Evolutionary conservation across 2,888 invertebrate species (phyloP), one percentile per base, ranked within the genome.

Genomic region (Seladonia tumulorum): DNA sequence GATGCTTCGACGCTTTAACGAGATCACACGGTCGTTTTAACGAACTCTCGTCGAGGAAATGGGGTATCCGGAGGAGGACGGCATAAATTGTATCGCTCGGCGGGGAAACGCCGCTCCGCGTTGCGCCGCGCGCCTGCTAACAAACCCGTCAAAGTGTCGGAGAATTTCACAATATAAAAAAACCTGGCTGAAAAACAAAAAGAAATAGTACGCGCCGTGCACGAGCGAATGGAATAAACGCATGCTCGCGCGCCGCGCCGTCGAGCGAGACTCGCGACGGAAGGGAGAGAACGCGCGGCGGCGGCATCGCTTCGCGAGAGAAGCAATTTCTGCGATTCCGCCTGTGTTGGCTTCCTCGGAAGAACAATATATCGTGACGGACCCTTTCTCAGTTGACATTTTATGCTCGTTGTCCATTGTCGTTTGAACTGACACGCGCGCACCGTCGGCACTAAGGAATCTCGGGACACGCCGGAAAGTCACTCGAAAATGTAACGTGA

Each of bases 11-110:
- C 70, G 63, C 74, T 85, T 85, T 83, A 79, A 87, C 83, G 80
- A 79, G 85, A 82, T 86, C 85, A 76, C 76, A 82, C 82, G 83
- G 83, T 81, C 82, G 82, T 86, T 85, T 87, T 88, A 88, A 88
- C 84, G 87, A 87, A 85, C 72, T 84, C 81, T 49, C 68, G 42
- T 83, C 79, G 76, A 80, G 88, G 85, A 85, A 87, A 88, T 82
- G 76, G 85, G 76, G 83, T 82, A 82, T 85, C 81, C 81, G 53
- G 70, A 29, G 53, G 77, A 72, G 66, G 75, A 82, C 45, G 80
- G 68, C 66, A 57, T 47, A 73, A 86, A 73, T 83, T 80, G 71
- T 60, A 39, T 29, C 49, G 63, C 25, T 5, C 35, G 45, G 68
- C 25, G 60, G 60, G 60, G 57, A 53, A 39, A 77, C 29, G 49